Evolutionary conservation across 1,140 invertebrate species (phyloP).

Genomic region (Eciton burchellii): DNA sequence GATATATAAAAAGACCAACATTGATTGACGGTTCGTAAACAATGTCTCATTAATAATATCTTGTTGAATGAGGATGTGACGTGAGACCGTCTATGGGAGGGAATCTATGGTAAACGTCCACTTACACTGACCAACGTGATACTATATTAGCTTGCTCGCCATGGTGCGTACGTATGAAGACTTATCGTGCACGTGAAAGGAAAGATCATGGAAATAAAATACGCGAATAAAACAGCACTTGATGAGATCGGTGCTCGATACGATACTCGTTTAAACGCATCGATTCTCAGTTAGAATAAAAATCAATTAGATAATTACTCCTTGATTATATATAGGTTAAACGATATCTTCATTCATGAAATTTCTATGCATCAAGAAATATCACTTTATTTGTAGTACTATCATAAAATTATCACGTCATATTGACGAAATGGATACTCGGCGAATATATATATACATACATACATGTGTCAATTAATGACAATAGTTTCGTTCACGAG

Average conservation of each 20-base stretch:
- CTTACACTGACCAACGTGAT: slow-evolving; percentile 26
- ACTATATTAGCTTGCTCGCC: slow-evolving; percentile 21
- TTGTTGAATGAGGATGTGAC: slow-evolving; percentile 78
- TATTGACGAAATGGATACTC: slow-evolving; percentile 16
- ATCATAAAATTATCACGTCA: not conserved
- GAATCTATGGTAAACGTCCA: slow-evolving; percentile 37
- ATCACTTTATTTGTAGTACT: not conserved
- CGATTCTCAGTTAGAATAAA: not conserved
- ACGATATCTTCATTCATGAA: not conserved
- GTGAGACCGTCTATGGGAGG: slow-evolving; percentile 58
- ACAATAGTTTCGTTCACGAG: slow-evolving; percentile 21
- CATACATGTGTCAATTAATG: too few relatives aligned
- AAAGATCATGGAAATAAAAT: not conserved
- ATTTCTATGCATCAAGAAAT: not conserved
- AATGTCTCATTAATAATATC: slow-evolving; percentile 76
- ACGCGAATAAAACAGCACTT: not conserved
- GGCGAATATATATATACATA: not conserved
- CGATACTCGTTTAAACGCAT: not conserved
- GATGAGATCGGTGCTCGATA: not conserved
- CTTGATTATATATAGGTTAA: not conserved
- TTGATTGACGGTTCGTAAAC: slow-evolving; percentile 73
- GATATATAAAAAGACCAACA: slow-evolving; percentile 44
- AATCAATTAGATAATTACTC: not conserved
- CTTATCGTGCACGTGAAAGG: slow-evolving; percentile 18
- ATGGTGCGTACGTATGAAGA: slow-evolving; percentile 14